These are phyloP conservation scores for Habroteleia sp. DNA, from an alignment of 2,888 invertebrate species.

Conservation along the genomic window DNA sequence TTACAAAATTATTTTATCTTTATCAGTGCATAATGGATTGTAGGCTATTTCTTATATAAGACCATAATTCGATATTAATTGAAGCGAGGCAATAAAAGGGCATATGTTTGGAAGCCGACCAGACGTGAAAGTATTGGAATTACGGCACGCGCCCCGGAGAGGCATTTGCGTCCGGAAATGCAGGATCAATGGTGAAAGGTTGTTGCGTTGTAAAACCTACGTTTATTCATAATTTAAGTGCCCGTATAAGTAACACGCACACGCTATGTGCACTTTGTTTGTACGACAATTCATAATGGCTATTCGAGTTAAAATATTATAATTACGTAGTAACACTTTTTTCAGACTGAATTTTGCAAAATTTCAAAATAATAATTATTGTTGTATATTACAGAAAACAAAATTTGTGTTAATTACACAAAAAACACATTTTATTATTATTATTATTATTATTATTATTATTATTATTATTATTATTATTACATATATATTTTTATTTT, in stretches of 20 bases:
- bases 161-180: constrained; percentile 43
- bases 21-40: too few relatives aligned
- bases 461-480: too few relatives aligned
- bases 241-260: constrained; percentile 32
- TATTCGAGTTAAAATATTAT: not conserved
- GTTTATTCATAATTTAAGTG: constrained; percentile 51
- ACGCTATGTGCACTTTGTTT: constrained; percentile 4
- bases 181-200: constrained; percentile 59
- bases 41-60: too few relatives aligned
- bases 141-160: constrained; percentile 30
- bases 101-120: not conserved
- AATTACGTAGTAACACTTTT: too few relatives aligned
- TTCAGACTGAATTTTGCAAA: too few relatives aligned
- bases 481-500: too few relatives aligned
- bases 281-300: not conserved
- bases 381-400: too few relatives aligned
- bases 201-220: constrained; percentile 44
- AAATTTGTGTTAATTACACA: too few relatives aligned
- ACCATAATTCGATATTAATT: constrained; percentile 10
- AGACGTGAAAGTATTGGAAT: constrained; percentile 28
- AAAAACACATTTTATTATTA: too few relatives aligned
- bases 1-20: too few relatives aligned
- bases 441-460: too few relatives aligned
- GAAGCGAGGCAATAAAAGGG: constrained; percentile 16
- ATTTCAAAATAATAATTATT: too few relatives aligned